Conservation (phyloP, 2,113 vertebrate species). For the Pangasianodon gigas region DNA sequence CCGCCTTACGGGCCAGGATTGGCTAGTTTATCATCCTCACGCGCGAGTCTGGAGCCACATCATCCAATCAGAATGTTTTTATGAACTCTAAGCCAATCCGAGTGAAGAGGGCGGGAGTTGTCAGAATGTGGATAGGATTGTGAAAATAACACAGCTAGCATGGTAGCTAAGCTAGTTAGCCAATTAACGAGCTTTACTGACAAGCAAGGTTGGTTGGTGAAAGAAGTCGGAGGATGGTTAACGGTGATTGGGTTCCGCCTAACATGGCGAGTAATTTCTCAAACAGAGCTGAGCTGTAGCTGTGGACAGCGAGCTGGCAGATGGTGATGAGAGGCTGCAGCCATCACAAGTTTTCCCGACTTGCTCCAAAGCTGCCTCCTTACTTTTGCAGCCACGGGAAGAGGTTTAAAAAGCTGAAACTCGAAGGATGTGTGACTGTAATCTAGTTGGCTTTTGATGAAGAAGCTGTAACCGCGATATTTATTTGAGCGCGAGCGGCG, state of each 20-base stretch:
- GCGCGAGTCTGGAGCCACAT: background rate
- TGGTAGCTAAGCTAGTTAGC: conserved; percentile 12
- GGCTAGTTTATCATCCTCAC: background rate
- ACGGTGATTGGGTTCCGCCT: background rate
- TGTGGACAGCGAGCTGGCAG: background rate
- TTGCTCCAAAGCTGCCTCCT: background rate
- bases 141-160: conserved; percentile 9
- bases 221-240: background rate
- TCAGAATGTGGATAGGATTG: conserved; percentile 1
- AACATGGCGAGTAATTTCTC: background rate
- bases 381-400: background rate
- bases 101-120: background rate
- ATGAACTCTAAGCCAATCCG: background rate
- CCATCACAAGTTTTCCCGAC: background rate
- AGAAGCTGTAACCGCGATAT: background rate
- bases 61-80: background rate
- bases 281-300: background rate
- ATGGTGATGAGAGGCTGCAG: background rate
- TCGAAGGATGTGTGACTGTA: background rate
- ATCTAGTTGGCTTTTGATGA: background rate
- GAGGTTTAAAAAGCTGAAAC: conserved; percentile 1
- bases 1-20: background rate
- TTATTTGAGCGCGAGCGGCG: background rate
- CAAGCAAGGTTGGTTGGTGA: conserved; percentile 14
- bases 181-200: conserved; percentile 28